These are phyloP conservation scores for Scytalopus superciliaris DNA, from an alignment of 2,113 vertebrate species.

Conservation along the genomic window DNA sequence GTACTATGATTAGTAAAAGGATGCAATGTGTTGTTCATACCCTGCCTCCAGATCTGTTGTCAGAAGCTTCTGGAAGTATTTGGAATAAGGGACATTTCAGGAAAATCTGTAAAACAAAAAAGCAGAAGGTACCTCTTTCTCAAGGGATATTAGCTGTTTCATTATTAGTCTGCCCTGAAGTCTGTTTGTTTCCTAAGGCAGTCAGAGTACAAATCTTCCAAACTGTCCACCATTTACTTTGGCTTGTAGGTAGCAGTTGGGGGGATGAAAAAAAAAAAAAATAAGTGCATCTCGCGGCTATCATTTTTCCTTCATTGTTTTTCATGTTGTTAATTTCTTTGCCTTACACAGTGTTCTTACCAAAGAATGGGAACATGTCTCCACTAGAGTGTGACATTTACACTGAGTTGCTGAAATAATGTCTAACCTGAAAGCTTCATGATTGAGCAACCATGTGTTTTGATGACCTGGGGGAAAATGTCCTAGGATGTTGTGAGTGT, in stretches of 20 bases:
- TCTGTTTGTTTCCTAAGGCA: background rate
- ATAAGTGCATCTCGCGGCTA: background rate
- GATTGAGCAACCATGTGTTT: background rate
- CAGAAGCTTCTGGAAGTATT: slow-evolving; percentile 34
- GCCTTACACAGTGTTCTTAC: background rate
- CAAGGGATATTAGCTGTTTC: background rate
- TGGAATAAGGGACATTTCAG: slow-evolving; percentile 11
- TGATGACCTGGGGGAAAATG: background rate
- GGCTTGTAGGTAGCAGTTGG: background rate
- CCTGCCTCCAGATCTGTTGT: background rate
- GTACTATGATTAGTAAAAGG: slow-evolving; percentile 23
- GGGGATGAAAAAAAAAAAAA: background rate
- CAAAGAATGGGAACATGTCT: background rate
- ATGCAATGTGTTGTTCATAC: slow-evolving; percentile 2
- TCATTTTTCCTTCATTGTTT: slow-evolving; percentile 20
- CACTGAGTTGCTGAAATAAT: background rate
- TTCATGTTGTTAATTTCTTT: background rate
- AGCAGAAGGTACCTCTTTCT: background rate
- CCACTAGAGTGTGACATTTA: background rate
- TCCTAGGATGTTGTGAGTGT: background rate
- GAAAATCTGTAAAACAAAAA: background rate
- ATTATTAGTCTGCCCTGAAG: background rate
- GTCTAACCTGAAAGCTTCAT: slow-evolving; percentile 5
- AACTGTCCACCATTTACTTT: background rate
- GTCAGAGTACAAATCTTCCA: background rate